Evolutionary conservation across 2,888 invertebrate species (phyloP).

Genomic region (Eupithecia abbreviata): DNA sequence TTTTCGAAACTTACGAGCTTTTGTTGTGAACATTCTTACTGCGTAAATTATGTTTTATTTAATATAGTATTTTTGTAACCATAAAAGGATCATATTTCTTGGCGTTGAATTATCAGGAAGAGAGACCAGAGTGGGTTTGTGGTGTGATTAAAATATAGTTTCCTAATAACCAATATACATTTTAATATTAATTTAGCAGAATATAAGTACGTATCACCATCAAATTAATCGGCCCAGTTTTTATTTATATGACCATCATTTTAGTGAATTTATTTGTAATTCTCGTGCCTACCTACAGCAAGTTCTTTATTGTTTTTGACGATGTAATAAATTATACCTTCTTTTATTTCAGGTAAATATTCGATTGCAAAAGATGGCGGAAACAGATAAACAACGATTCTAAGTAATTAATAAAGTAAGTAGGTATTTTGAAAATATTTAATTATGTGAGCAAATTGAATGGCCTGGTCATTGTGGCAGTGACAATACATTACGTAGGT

Average conservation of each 20-base stretch:
- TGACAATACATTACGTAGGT: conserved; percentile 63
- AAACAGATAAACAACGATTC: background rate
- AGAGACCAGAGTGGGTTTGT: background rate
- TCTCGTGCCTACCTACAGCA: background rate
- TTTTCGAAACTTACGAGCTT: conserved; percentile 13
- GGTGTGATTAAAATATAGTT: background rate
- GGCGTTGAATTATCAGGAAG: background rate
- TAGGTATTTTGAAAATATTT: background rate
- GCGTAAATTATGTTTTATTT: conserved; percentile 8
- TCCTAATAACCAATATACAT: background rate
- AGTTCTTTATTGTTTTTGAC: background rate
- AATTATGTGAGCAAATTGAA: conserved; percentile 41
- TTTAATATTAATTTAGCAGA: background rate
- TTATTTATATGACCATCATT: background rate
- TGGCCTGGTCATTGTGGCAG: conserved; percentile 40
- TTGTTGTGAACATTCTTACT: conserved; percentile 16
- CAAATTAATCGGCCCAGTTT: background rate
- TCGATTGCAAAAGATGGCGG: conserved; percentile 10
- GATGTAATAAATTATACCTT: conserved; percentile 39
- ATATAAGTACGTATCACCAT: background rate
- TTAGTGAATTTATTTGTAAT: background rate
- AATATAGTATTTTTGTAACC: conserved; percentile 6
- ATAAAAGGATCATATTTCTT: background rate
- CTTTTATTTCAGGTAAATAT: conserved; percentile 61
- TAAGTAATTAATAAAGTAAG: background rate